A percentile compares a stretch with the other conserved stretches of the same genome.
Evolutionary conservation across 2,113 vertebrate species (phyloP).

Genomic region (Geothlypis trichas): DNA sequence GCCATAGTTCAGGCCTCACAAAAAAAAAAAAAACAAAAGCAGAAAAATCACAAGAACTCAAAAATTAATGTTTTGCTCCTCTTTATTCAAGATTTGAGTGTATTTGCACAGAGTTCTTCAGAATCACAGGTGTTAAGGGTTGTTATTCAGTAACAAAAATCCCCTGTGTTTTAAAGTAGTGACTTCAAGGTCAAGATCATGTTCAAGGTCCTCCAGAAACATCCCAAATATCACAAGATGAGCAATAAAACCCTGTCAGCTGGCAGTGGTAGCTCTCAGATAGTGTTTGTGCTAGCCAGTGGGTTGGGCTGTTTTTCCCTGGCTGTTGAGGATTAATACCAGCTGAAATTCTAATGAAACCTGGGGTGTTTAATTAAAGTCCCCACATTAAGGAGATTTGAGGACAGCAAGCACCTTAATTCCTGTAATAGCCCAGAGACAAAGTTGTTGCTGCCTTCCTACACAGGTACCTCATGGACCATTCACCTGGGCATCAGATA

Average conservation of each 20-base stretch:
- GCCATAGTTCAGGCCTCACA: not conserved
- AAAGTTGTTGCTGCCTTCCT: not conserved
- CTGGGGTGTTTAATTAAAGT: conserved; percentile 2
- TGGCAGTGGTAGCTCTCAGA: not conserved
- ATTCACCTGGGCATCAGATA: not conserved
- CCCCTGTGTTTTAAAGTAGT: not conserved
- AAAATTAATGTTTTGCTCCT: not conserved
- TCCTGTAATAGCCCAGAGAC: not conserved
- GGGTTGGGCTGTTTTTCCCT: not conserved
- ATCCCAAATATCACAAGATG: not conserved
- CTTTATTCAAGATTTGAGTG: not conserved
- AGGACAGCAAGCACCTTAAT: conserved; percentile 3
- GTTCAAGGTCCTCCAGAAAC: not conserved
- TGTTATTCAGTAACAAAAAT: not conserved
- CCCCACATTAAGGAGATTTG: not conserved
- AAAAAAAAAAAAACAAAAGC: not conserved
- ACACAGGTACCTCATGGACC: not conserved
- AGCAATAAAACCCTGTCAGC: not conserved
- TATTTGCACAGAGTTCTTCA: not conserved
- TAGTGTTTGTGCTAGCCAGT: not conserved
- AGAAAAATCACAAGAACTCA: not conserved
- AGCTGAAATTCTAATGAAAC: conserved; percentile 20
- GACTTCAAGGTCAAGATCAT: not conserved
- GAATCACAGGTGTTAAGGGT: not conserved
- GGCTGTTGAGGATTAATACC: not conserved